Conservation (phyloP, 2,797 vertebrate species). For the Tadarida brasiliensis region DNA sequence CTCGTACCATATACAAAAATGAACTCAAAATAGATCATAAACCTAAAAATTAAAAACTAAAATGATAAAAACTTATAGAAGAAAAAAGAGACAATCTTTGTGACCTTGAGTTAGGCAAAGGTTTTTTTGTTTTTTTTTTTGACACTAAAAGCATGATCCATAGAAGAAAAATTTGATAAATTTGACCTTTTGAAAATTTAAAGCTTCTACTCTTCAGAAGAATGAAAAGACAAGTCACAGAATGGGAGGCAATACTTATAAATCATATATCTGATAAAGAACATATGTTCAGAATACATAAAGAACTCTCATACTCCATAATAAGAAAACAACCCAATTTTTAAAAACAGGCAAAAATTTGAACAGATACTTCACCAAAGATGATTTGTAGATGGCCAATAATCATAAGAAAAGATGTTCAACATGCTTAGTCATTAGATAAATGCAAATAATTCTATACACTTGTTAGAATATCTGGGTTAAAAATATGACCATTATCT, state of each 20-base stretch:
- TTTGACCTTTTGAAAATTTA: not conserved
- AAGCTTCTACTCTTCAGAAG: conserved; percentile 11
- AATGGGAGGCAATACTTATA: not conserved
- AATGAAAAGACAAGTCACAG: conserved; percentile 22
- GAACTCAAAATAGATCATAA: too few species aligned
- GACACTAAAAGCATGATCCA: too few species aligned
- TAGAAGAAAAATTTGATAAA: not conserved
- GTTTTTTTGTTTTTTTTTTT: too few species aligned
- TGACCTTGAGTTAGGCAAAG: too few species aligned
- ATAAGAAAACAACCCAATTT: not conserved
- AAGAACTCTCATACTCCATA: conserved; percentile 1
- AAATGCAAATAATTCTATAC: not conserved
- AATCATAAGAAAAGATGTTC: not conserved
- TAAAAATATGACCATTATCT: not conserved
- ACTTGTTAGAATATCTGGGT: not conserved
- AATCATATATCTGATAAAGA: not conserved
- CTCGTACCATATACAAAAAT: too few species aligned
- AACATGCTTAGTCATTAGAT: not conserved
- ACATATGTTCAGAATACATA: not conserved
- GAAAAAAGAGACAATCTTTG: too few species aligned
- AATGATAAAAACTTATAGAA: too few species aligned
- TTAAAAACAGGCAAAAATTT: not conserved
- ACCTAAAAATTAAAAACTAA: too few species aligned
- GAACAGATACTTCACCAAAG: not conserved
- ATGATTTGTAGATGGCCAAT: not conserved